These are phyloP conservation scores for Shargacucullia verbasci DNA, from an alignment of 2,888 invertebrate genomes.

Conservation along the genomic window DNA sequence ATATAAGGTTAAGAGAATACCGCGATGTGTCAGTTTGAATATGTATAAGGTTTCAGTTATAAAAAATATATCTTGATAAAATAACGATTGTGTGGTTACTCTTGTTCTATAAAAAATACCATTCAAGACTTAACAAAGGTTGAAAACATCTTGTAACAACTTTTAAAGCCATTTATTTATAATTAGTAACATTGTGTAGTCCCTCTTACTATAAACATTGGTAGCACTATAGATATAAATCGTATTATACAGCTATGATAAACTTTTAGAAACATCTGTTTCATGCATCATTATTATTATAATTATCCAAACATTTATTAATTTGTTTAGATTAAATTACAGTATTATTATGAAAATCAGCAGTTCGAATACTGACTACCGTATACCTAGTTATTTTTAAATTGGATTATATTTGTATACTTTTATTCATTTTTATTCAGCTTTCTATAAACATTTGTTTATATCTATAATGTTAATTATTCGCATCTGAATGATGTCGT, in stretches of 20 bases:
- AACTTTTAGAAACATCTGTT: constrained; percentile 16
- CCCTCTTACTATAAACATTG: not conserved
- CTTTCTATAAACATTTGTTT: no score
- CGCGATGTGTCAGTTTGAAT: no score
- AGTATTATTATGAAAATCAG: constrained; percentile 9
- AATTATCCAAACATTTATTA: constrained; percentile 8
- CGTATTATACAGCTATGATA: constrained; percentile 1
- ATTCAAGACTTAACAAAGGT: not conserved
- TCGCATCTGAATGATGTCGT: constrained; percentile 11
- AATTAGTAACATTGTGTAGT: not conserved
- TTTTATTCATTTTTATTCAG: no score
- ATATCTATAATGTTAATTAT: constrained; percentile 1
- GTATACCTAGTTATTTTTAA: not conserved
- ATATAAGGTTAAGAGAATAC: no score
- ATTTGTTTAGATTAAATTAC: constrained; percentile 14
- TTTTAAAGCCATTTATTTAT: not conserved
- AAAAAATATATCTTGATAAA: no score
- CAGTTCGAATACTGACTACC: not conserved
- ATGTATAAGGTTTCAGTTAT: no score
- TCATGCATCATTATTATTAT: constrained; percentile 9
- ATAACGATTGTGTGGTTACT: no score
- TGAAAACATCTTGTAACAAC: not conserved
- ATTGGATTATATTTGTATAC: not conserved
- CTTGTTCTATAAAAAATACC: not conserved
- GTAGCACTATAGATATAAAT: not conserved